These are phyloP conservation scores for Gymnarchus niloticus DNA, from an alignment of 2,113 vertebrate genomes.

Conservation along the genomic window DNA sequence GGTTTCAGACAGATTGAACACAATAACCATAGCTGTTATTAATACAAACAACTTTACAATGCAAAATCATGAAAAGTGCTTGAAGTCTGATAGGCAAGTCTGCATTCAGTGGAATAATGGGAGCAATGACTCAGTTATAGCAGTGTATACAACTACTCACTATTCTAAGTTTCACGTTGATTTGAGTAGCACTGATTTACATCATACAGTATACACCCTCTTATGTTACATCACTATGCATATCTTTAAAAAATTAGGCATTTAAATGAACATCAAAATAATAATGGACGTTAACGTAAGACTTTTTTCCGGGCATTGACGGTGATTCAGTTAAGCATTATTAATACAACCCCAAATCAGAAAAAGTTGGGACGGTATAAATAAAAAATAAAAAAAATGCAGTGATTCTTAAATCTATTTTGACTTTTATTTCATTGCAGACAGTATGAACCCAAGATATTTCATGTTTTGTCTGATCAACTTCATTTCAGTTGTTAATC, in stretches of 20 bases:
- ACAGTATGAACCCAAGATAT: no score
- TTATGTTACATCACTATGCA: not conserved
- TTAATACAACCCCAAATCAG: no score
- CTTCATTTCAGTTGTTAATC: no score
- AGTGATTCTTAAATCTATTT: no score
- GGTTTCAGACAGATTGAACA: not conserved
- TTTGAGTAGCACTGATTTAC: not conserved
- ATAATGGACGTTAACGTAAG: not conserved
- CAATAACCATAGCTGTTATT: not conserved
- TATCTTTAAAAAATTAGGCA: not conserved
- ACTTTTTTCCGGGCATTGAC: constrained; percentile 14
- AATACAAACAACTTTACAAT: not conserved
- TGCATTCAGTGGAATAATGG: not conserved
- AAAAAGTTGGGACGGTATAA: no score
- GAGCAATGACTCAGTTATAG: not conserved
- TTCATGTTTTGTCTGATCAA: no score
- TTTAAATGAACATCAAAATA: not conserved
- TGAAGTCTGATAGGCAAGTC: not conserved
- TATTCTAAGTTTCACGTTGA: not conserved
- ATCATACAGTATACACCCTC: not conserved
- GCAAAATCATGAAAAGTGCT: not conserved
- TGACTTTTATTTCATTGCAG: no score
- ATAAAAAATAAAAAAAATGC: no score
- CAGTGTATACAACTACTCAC: not conserved
- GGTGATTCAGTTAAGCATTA: constrained; percentile 5